Percentiles rank a stretch among this genome's conserved stretches.
phyloP scores from a whole-genome alignment of 1,140 invertebrate species.

The Andrena cerasifolii region DNA sequence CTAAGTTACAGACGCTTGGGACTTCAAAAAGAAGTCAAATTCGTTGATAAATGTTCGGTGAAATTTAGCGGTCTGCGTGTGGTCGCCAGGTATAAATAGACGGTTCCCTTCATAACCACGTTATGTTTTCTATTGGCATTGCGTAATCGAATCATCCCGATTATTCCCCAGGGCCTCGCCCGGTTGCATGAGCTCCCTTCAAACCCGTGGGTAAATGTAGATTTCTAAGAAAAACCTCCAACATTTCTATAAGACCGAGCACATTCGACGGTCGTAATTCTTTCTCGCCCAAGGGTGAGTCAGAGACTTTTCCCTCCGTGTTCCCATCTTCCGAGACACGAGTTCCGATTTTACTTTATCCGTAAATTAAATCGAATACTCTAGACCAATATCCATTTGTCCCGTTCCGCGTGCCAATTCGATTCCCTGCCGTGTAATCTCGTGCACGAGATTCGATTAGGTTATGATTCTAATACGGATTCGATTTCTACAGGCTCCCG shows the following conservation, averaged over 20 bases:
- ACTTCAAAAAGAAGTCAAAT: neutral
- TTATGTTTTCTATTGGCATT: slow-evolving; percentile 31
- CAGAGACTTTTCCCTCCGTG: slow-evolving; percentile 50
- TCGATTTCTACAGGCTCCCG: too few relatives aligned
- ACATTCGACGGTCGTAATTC: slow-evolving; percentile 57
- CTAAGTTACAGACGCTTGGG: neutral
- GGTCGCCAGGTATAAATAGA: slow-evolving; percentile 17
- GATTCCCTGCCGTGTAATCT: neutral
- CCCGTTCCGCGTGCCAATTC: neutral
- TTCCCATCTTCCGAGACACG: slow-evolving; percentile 43
- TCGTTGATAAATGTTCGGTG: neutral
- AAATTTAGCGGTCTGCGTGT: neutral
- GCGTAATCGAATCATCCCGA: neutral
- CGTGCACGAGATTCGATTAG: too few relatives aligned
- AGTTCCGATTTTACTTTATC: slow-evolving; percentile 57
- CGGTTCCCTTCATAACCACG: neutral
- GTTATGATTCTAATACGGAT: too few relatives aligned
- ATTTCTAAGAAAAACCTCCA: slow-evolving; percentile 46
- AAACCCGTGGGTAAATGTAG: slow-evolving; percentile 22
- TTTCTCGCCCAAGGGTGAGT: slow-evolving; percentile 56
- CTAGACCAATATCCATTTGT: slow-evolving; percentile 42
- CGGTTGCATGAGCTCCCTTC: neutral
- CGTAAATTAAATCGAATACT: slow-evolving; percentile 57
- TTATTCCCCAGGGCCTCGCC: neutral
- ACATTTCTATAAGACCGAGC: slow-evolving; percentile 48